These are phyloP conservation scores for Leptinotarsa haldemani DNA, from an alignment of 2,888 invertebrate genomes.

Conservation along the genomic window DNA sequence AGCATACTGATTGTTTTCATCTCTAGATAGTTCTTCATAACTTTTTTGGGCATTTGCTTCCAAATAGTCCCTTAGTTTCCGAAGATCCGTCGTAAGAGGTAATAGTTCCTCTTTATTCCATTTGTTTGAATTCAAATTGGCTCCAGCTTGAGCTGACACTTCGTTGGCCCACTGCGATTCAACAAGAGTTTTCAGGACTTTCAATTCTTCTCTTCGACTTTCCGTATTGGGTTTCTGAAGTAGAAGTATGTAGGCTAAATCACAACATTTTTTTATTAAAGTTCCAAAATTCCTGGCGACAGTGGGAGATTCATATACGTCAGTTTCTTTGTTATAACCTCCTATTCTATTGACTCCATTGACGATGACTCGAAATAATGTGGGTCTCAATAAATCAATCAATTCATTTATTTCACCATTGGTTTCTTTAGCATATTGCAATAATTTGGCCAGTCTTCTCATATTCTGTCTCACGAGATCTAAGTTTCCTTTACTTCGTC, in stretches of 20 bases:
- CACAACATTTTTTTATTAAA: neutral
- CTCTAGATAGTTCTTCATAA: no score
- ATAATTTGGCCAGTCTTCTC: no score
- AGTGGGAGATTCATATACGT: constrained; percentile 49
- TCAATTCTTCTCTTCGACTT: neutral
- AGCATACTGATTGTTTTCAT: neutral
- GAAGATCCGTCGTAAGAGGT: constrained; percentile 28
- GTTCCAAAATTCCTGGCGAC: constrained; percentile 50
- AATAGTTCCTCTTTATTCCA: constrained; percentile 49
- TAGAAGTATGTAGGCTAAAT: neutral
- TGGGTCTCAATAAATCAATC: no score
- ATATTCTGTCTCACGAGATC: no score
- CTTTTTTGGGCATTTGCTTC: no score
- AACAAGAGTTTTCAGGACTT: neutral
- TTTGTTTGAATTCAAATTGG: no score
- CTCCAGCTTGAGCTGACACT: constrained; percentile 31
- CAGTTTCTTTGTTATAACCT: constrained; percentile 44
- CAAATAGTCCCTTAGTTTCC: no score
- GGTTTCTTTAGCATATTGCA: no score
- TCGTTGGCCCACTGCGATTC: constrained; percentile 49
- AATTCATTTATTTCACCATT: no score
- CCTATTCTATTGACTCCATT: no score
- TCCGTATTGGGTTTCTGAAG: neutral
- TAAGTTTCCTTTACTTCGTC: constrained; percentile 47
- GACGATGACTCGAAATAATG: no score